phyloP scores from a whole-genome alignment of 2,888 invertebrate genomes.

The Athalia cordata region DNA sequence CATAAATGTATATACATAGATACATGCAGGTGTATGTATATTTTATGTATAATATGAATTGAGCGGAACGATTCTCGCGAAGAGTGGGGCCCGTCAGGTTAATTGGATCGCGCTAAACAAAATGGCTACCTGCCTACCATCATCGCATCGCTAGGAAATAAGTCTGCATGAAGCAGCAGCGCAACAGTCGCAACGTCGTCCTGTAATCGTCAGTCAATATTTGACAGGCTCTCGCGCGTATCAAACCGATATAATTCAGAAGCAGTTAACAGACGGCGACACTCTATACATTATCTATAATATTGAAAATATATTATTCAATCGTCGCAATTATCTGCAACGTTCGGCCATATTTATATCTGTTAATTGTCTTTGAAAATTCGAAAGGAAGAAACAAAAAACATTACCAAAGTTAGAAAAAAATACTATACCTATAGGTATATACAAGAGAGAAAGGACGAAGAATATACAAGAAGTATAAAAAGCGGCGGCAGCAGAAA shows the following conservation, averaged over 20 bases:
- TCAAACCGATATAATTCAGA: slow-evolving; percentile 59
- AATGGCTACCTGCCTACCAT: slow-evolving; percentile 21
- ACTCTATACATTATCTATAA: background rate
- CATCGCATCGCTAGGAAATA: background rate
- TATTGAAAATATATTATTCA: background rate
- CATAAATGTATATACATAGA: no score
- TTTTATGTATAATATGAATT: background rate
- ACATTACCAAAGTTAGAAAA: no score
- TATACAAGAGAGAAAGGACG: no score
- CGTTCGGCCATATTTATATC: no score
- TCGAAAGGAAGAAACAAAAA: no score
- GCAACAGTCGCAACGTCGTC: background rate
- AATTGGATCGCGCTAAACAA: slow-evolving; percentile 20
- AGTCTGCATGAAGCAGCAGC: background rate
- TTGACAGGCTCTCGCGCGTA: slow-evolving; percentile 51
- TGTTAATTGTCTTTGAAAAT: no score
- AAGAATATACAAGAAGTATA: no score
- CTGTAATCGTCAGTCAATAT: slow-evolving; percentile 57
- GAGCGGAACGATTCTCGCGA: background rate
- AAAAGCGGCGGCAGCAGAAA: no score
- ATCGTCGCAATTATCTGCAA: background rate
- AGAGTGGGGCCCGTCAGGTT: slow-evolving; percentile 11
- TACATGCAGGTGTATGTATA: background rate
- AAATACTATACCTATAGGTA: no score
- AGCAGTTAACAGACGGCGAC: slow-evolving; percentile 67